Evolutionary conservation across 2,113 vertebrate species (phyloP).

Genomic region (Phoenicopterus ruber): DNA sequence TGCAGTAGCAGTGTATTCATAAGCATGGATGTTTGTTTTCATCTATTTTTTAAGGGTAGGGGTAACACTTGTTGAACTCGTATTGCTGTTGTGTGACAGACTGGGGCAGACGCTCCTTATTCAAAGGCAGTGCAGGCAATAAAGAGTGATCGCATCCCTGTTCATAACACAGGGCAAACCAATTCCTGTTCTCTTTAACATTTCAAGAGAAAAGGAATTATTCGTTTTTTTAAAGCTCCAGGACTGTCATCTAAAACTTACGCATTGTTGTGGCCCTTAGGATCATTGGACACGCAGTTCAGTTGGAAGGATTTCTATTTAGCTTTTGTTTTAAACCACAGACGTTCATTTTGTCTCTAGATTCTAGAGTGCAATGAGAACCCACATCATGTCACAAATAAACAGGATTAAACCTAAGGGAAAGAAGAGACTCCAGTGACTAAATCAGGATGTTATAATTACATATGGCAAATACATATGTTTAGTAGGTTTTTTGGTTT

Average conservation of each 20-base stretch:
- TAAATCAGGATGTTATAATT: constrained; percentile 2
- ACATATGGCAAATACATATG: neutral
- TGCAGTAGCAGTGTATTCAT: neutral
- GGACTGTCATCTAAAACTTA: neutral
- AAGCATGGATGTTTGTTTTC: neutral
- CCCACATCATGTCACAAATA: neutral
- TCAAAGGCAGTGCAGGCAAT: neutral
- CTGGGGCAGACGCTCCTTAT: neutral
- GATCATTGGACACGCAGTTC: neutral
- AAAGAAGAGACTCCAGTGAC: neutral
- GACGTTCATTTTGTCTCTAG: neutral
- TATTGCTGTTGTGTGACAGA: neutral
- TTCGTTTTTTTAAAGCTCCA: neutral
- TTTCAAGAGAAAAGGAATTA: neutral
- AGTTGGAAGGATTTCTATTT: neutral
- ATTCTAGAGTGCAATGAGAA: neutral
- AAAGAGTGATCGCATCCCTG: neutral
- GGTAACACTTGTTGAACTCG: neutral
- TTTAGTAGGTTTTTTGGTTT: constrained; percentile 3
- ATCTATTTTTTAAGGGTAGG: neutral
- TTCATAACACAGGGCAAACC: neutral
- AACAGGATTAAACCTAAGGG: neutral
- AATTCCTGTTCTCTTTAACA: neutral
- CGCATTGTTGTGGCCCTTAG: neutral
- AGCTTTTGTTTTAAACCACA: neutral